phyloP scores from a whole-genome alignment of 2,888 invertebrate genomes.

The Meiosimyza platycephala region DNA sequence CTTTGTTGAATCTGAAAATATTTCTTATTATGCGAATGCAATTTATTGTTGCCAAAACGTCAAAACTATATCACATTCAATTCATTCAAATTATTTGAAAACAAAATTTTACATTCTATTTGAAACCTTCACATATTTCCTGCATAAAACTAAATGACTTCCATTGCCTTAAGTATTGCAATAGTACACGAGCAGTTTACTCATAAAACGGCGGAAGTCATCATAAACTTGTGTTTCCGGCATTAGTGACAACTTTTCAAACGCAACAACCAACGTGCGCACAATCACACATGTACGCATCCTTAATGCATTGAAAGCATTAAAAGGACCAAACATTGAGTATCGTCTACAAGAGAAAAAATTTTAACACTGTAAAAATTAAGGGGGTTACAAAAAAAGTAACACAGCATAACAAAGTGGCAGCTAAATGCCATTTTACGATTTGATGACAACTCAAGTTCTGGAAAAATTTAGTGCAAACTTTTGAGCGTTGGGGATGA shows the following conservation, averaged over 20 bases:
- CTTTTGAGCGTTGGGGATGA: background rate
- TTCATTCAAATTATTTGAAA: no score
- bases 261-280: no score
- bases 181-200: background rate
- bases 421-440: constrained; percentile 21
- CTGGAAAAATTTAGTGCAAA: constrained; percentile 19
- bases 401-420: constrained; percentile 13
- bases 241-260: constrained; percentile 18
- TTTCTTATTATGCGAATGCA: no score
- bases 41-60: no score
- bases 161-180: background rate
- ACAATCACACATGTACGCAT: constrained; percentile 3
- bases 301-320: background rate
- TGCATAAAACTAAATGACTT: background rate
- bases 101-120: no score
- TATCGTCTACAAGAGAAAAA: background rate
- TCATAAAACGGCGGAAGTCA: constrained; percentile 22
- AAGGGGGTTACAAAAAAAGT: background rate
- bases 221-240: constrained; percentile 32
- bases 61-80: no score
- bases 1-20: no score
- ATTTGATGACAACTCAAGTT: constrained; percentile 28
- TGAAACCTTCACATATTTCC: background rate
- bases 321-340: background rate
- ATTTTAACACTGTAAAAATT: background rate